These are phyloP conservation scores for Mayetiola destructor DNA, from an alignment of 2,888 invertebrate species.

Conservation along the genomic window DNA sequence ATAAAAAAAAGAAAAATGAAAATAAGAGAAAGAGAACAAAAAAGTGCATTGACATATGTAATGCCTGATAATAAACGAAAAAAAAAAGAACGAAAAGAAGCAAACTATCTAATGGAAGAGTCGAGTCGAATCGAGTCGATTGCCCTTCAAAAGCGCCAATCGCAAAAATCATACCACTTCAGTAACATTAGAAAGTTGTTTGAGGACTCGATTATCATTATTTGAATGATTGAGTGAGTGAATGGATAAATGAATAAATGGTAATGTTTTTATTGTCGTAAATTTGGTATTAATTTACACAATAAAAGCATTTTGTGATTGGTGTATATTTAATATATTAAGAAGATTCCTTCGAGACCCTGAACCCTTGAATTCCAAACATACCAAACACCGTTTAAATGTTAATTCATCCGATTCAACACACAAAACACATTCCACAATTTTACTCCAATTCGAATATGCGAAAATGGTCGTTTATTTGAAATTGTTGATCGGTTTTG, in stretches of 20 bases:
- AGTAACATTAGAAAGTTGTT: too few species aligned
- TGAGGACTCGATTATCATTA: too few species aligned
- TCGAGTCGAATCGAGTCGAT: neutral
- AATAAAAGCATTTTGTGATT: slow-evolving; percentile 5
- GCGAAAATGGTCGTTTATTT: neutral
- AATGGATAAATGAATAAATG: neutral
- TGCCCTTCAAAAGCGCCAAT: neutral
- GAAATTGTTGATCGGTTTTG: neutral
- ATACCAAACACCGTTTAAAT: neutral
- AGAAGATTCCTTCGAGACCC: too few species aligned
- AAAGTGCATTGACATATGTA: neutral
- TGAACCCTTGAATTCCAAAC: too few species aligned
- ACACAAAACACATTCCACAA: neutral
- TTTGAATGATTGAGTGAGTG: too few species aligned
- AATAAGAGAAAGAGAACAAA: neutral
- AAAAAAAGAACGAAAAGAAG: neutral
- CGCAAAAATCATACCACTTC: too few species aligned
- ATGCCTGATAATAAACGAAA: neutral
- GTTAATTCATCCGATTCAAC: neutral
- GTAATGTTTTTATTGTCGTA: slow-evolving; percentile 3
- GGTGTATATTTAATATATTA: slow-evolving; percentile 3
- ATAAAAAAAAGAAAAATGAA: too few species aligned
- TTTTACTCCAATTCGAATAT: neutral
- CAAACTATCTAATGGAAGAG: slow-evolving; percentile 5
- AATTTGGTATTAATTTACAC: slow-evolving; percentile 11